Percentiles rank a stretch among this genome's conserved stretches.
These are phyloP conservation scores for Pelobates fuscus DNA, from an alignment of 2,113 vertebrate species.

Conservation along the genomic window DNA sequence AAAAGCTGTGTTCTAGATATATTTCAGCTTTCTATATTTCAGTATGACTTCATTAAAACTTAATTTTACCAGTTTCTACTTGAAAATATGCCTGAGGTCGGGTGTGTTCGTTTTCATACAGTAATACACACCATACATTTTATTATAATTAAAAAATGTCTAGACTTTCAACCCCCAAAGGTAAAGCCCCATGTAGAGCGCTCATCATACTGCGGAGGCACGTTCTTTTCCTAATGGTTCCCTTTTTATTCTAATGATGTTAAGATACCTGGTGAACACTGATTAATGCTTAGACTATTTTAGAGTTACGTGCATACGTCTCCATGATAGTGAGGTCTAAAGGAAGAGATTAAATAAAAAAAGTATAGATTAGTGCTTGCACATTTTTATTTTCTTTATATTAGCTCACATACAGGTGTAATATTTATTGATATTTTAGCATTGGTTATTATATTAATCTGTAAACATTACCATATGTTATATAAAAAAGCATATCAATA, in stretches of 20 bases:
- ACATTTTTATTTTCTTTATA: no score
- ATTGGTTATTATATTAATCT: no score
- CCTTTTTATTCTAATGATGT: neutral
- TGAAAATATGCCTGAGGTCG: slow-evolving; percentile 2
- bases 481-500: no score
- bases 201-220: slow-evolving; percentile 19
- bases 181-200: slow-evolving; percentile 21
- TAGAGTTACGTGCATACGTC: no score
- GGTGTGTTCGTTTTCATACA: slow-evolving; percentile 24
- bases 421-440: no score
- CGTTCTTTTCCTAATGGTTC: neutral
- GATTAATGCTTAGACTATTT: neutral
- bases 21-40: neutral
- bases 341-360: no score
- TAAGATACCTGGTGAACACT: neutral
- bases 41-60: slow-evolving; percentile 30
- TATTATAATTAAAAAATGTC: slow-evolving; percentile 28
- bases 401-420: no score
- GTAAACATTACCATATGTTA: no score
- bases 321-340: no score
- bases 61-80: neutral
- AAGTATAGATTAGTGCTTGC: no score
- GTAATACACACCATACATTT: slow-evolving; percentile 7
- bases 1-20: neutral
- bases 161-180: slow-evolving; percentile 23